Evolutionary conservation across 2,113 vertebrate species (phyloP), one percentile per base, ranked within the genome.

Genomic region (Embiotoca jacksoni): DNA sequence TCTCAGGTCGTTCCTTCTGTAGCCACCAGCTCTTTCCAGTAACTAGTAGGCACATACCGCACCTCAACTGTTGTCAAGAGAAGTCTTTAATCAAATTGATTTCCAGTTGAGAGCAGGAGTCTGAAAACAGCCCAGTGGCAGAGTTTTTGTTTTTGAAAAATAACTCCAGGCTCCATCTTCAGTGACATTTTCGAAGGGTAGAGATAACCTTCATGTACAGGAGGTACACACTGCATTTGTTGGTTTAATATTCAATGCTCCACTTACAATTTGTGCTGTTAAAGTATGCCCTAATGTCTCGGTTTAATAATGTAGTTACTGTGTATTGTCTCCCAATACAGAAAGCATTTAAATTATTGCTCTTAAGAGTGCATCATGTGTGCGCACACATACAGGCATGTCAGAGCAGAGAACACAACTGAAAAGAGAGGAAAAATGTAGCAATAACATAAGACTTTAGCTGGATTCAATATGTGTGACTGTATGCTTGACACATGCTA

Each of bases 11-110:
- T 31, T 81, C 41, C 53, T 14, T 16, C 23, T 23, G 23, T 23
- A 23, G 23, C 23, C 23, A 23, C 23, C 23, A 23, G 23, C 23
- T 23, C 23, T 23, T 23, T 23, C 23, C 23, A 23, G 23, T 23
- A 23, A 23, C 23, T 23, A 23, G 30, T 39, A 9, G 7, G 11
- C 37, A 75, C 35, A 61, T 30, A 7, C 6, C 15, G 41, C 10
- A 52, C 32, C 4, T 57, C 1, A 30, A n/a, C n/a, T 35, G 14
- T 14, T 30, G 39, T 72, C 53, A 63, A 14, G 35, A 73, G 16
- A 57, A 46, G 37, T 47, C 23, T 49, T 60, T 56, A 59, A 57
- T 53, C 31, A 32, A 62, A 69, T 14, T 3, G 46, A 56, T 61
- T 70, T 81, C 31, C 6, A 32, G 39, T 23, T 23, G n/a, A 33